Evolutionary conservation across 1,140 invertebrate species (phyloP), one percentile per base, ranked within the genome.

Genomic region (Drosophila persimilis): DNA sequence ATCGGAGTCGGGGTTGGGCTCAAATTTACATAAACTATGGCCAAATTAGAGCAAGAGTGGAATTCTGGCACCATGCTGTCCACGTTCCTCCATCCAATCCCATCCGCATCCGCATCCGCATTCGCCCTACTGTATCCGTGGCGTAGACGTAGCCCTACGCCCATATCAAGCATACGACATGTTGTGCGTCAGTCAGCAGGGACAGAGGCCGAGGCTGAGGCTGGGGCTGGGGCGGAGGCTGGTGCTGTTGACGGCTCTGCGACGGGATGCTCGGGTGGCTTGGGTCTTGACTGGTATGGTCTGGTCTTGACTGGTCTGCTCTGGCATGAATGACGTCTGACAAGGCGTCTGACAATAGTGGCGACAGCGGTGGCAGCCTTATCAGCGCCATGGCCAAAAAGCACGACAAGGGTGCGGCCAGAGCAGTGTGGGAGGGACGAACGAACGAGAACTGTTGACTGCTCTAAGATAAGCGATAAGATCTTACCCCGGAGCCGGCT

Each of bases 261-360:
- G 31, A 31, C 2, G 31, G 31, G 31, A 31, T 31, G 31, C 31
- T 31, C 31, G 31, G 8, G 31, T 31, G 31, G 31, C 31, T 31
- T 9, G 31, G 31, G 3, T 31, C 31, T 8, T 9, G 8, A 31
- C 31, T 31, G 31, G 31, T 31, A 31, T 31, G 29, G 7, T 31
- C 29, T 44, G 35, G 15, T 51, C 53, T 35, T 50, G 60, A 56
- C 53, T 43, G 48, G 52, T 24, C 15, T 52, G 58, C 31, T 9
- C 31, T 61, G 43, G 39, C 47, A 58, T 51, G 51, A 53, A 26
- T 66, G 53, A 55, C 59, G 74, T 83, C 51, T 78, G 45, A 17
- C 24, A 56, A 56, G 63, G 77, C 71, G 77, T 65, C 74, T 83
- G 74, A 71, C 78, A 60, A 64, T 77, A 72, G 70, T 69, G 79